Base-by-base conservation (phyloP, 2,113 vertebrate genomes). In the Heterochromis multidens region DNA sequence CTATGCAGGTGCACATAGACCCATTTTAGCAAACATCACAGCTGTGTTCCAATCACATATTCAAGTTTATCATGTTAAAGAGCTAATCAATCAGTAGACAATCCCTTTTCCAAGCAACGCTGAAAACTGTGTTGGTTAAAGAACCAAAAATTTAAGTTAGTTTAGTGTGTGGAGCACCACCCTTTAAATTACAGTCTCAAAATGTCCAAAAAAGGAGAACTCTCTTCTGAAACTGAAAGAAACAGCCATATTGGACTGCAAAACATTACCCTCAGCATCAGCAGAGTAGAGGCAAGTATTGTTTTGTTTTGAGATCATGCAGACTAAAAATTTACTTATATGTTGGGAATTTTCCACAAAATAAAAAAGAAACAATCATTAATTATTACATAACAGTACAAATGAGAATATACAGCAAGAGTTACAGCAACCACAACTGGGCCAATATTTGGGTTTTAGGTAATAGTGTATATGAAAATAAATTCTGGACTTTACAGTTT, bases 321-420 rank as follows among this genome's bases (percentile, higher is more conserved):
- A 46, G 14, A 70, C 4, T 1, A 19, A 46, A 70, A 70, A 19
- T 11, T 7, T 46, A 29, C 40, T 29, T 27, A 29, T 16, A 12
- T 25, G 17, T 16, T 46, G 23, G 23, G 37, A 46, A 0, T 0
- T 46, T 23, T 11, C 9, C 40, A 29, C n/a, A 70, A 46, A 23
- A 49, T 70, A 7, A 27, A 25, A 46, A 43, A 40, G 11, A 12
- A 43, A 11, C 4, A 27, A 4, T 10, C 17, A 19, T 72, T 27
- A 29, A 0, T 49, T 72, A 49, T 72, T 72, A 72, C 49, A 72
- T 14, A 72, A 17, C 40, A 49, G 46, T 2, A 19, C n/a, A 67
- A 37, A 67, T 67, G 7, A 37, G 35, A 7, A 37, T 8, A 5
- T 37, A 37, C n/a, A n/a, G 21, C 13, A 25, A 40, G 1, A 16